Percentiles rank a stretch among this genome's conserved stretches.
These are phyloP conservation scores for Drosophila buzzatii DNA, from an alignment of 2,888 invertebrate species.

Conservation along the genomic window DNA sequence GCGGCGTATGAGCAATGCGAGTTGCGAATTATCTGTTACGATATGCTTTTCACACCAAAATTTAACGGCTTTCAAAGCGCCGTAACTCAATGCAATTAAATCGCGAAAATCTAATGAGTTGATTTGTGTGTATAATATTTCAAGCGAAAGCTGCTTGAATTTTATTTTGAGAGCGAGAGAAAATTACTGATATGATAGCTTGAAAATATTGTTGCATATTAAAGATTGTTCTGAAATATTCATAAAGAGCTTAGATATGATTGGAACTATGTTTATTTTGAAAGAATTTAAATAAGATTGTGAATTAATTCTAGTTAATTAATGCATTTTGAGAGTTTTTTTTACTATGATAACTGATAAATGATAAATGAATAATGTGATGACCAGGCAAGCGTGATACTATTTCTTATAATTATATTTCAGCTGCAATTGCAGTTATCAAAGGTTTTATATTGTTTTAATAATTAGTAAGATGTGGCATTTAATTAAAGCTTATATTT, in stretches of 20 bases:
- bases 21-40: constrained; percentile 35
- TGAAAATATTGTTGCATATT: neutral
- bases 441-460: neutral
- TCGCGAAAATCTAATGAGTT: constrained; percentile 13
- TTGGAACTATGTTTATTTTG: neutral
- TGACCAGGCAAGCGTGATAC: neutral
- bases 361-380: no score
- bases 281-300: neutral
- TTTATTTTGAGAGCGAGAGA: neutral
- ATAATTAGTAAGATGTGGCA: neutral
- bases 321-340: neutral
- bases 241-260: neutral
- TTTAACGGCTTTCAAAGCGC: constrained; percentile 39
- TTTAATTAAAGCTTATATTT: neutral
- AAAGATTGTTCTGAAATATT: neutral
- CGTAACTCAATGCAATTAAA: constrained; percentile 38
- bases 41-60: constrained; percentile 30
- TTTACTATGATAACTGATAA: no score
- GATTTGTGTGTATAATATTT: neutral
- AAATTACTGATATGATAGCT: neutral
- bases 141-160: neutral
- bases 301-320: no score
- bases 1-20: constrained; percentile 68
- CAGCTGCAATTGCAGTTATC: neutral
- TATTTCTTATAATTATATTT: neutral